Evolutionary conservation across 2,113 vertebrate species (phyloP).

Genomic region (Pipa parva): DNA sequence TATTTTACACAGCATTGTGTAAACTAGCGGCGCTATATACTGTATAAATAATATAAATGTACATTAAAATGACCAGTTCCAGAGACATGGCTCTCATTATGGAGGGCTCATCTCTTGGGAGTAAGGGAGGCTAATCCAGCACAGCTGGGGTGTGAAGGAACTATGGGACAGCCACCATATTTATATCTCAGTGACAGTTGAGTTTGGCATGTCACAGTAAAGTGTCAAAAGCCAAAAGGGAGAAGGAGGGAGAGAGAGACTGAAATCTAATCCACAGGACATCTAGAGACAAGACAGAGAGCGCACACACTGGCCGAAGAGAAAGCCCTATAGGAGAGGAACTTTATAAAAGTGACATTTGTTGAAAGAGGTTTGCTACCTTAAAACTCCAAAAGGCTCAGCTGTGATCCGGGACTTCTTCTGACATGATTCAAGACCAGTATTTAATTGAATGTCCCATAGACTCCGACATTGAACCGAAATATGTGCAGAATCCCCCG

Average conservation of each 20-base stretch:
- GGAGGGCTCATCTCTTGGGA: neutral
- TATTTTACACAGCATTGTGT: too few relatives aligned
- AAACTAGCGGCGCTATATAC: too few relatives aligned
- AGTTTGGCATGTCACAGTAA: constrained; percentile 4
- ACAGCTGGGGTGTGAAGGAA: neutral
- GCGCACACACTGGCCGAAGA: neutral
- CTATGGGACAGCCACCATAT: neutral
- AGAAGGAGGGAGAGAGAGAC: neutral
- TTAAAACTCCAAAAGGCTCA: neutral
- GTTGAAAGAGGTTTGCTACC: neutral
- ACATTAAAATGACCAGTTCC: too few relatives aligned
- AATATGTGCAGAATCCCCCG: constrained; percentile 43
- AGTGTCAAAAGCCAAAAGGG: neutral
- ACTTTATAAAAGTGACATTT: neutral
- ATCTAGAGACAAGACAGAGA: neutral
- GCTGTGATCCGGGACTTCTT: neutral
- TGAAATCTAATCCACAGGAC: constrained; percentile 25
- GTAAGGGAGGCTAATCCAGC: constrained; percentile 8
- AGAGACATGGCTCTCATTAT: too few relatives aligned
- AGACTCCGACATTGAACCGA: constrained; percentile 50
- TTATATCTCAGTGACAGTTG: constrained; percentile 19
- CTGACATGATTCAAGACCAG: constrained; percentile 53
- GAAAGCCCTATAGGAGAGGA: neutral
- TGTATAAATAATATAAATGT: too few relatives aligned
- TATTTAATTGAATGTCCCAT: constrained; percentile 68